Percentiles rank a stretch among this genome's conserved stretches.
Evolutionary conservation across 2,888 invertebrate species (phyloP).

Genomic region (Cryptophagus acutangulus): DNA sequence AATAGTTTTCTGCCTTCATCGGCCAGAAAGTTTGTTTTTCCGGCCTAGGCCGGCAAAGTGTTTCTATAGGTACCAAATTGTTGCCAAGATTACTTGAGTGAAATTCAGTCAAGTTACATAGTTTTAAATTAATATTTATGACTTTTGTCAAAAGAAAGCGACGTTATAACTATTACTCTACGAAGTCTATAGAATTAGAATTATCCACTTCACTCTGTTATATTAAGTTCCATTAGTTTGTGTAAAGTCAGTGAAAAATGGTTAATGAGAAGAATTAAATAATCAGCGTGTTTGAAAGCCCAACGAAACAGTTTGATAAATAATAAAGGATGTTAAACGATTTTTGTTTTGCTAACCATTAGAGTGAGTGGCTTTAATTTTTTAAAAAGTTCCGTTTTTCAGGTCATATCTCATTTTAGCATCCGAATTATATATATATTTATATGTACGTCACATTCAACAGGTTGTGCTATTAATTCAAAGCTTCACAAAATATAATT

Average conservation of each 20-base stretch:
- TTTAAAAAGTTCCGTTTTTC: slow-evolving; percentile 1
- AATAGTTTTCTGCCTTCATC: too few relatives aligned
- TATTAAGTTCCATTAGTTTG: too few relatives aligned
- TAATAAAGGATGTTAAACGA: neutral
- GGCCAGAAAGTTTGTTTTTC: too few relatives aligned
- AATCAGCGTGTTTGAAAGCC: neutral
- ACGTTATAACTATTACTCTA: too few relatives aligned
- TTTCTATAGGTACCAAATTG: too few relatives aligned
- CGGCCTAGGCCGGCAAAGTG: too few relatives aligned
- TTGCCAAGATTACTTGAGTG: too few relatives aligned
- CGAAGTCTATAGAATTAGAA: too few relatives aligned
- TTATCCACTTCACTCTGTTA: too few relatives aligned
- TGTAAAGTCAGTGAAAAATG: neutral
- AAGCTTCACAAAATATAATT: neutral
- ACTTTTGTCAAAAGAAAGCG: too few relatives aligned
- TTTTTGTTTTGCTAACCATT: neutral
- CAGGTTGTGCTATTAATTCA: slow-evolving; percentile 2
- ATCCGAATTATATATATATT: slow-evolving; percentile 1
- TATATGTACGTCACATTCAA: slow-evolving; percentile 1
- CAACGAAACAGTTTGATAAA: neutral
- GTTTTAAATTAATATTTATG: too few relatives aligned
- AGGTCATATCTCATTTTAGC: neutral
- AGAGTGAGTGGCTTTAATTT: neutral
- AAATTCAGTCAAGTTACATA: too few relatives aligned
- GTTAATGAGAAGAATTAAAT: neutral